phyloP scores from a whole-genome alignment of 2,888 invertebrate genomes.

The Pasiphila rectangulata region DNA sequence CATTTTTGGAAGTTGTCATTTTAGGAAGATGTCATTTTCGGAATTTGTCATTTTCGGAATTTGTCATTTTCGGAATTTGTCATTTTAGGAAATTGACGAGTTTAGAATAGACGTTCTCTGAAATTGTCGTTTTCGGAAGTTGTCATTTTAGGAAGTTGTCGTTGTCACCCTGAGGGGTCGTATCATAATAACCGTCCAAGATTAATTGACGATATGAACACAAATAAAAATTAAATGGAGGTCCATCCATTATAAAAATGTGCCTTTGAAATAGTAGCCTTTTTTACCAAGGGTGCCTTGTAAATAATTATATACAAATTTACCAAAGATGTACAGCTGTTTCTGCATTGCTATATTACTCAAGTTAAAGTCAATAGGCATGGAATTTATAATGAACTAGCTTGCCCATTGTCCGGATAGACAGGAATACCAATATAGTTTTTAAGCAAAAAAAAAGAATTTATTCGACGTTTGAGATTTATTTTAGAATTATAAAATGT shows the following conservation, averaged over 20 bases:
- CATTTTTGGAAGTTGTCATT: no score
- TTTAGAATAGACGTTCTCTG: no score
- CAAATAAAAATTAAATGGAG: neutral
- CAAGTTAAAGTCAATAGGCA: constrained; percentile 20
- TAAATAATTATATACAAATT: constrained; percentile 29
- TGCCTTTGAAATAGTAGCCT: constrained; percentile 26
- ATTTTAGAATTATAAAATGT: constrained; percentile 60
- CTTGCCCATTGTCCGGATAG: constrained; percentile 52
- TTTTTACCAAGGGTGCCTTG: constrained; percentile 25
- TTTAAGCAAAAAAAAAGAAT: constrained; percentile 67
- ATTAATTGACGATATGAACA: constrained; percentile 3
- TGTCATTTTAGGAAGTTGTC: no score
- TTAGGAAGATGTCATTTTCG: no score
- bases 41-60: no score
- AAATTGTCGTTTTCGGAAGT: no score
- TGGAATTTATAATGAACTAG: constrained; percentile 23
- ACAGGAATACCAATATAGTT: constrained; percentile 64
- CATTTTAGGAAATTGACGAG: no score
- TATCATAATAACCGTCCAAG: neutral
- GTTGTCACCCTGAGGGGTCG: no score
- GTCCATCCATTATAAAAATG: no score
- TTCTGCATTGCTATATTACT: constrained; percentile 21
- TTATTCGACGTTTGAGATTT: constrained; percentile 76
- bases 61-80: no score
- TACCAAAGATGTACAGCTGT: constrained; percentile 48